Conservation (phyloP, 2,888 invertebrate genomes). For the Acholoe squamosa region DNA sequence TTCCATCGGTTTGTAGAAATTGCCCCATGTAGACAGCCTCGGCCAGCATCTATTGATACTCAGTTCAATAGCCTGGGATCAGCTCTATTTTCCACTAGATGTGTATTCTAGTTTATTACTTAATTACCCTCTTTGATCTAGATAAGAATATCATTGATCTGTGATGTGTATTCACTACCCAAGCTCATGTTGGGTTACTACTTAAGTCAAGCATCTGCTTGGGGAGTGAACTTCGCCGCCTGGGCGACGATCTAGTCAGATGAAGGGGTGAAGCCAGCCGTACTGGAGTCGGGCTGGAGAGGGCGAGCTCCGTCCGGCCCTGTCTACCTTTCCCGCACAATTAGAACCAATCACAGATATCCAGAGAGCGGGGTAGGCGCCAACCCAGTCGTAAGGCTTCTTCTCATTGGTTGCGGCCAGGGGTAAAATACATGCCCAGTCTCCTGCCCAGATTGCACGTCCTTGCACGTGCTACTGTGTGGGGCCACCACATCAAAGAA, state of each 20-base stretch:
- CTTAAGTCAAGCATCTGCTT: no score
- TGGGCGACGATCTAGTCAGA: no score
- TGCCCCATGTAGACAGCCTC: not conserved
- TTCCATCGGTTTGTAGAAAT: not conserved
- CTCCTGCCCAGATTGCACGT: not conserved
- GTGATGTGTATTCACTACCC: no score
- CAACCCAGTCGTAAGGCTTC: not conserved
- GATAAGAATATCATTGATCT: no score
- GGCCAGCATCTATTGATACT: not conserved
- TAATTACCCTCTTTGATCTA: no score
- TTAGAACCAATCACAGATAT: constrained; percentile 44
- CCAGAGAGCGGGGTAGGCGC: not conserved
- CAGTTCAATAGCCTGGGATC: no score
- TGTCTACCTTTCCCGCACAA: constrained; percentile 22
- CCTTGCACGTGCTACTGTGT: not conserved
- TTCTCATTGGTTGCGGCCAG: not conserved
- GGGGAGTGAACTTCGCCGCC: no score
- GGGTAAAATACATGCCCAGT: not conserved
- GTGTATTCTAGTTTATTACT: no score
- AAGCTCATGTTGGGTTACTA: no score
- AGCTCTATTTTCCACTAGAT: no score
- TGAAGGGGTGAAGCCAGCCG: no score
- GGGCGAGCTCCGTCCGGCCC: constrained; percentile 5
- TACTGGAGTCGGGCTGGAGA: no score
- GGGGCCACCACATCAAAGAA: not conserved